phyloP scores from a whole-genome alignment of 1,140 invertebrate genomes.

The Andrena cerasifolii region DNA sequence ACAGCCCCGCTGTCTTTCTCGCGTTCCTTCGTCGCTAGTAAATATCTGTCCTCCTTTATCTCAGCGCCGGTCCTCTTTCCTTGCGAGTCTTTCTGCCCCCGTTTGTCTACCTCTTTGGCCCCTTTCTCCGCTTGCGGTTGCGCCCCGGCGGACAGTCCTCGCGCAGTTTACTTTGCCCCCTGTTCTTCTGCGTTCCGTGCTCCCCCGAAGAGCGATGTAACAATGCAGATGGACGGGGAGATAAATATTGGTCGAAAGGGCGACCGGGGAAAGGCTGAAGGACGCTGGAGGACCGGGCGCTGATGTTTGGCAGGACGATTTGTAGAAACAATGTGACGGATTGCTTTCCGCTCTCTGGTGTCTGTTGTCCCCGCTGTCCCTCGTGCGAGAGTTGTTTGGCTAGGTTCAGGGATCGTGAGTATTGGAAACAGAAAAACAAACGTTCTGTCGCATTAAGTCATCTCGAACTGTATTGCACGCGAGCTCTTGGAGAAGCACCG shows the following conservation, averaged over 20 bases:
- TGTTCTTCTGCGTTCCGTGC: neutral
- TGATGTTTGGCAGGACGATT: neutral
- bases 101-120: neutral
- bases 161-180: slow-evolving; percentile 19
- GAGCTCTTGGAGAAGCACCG: too few species aligned
- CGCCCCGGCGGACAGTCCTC: neutral
- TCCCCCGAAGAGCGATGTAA: slow-evolving; percentile 1
- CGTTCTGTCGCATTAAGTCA: too few species aligned
- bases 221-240: neutral
- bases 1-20: neutral
- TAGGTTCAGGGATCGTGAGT: too few species aligned
- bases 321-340: slow-evolving; percentile 1
- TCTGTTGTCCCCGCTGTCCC: too few species aligned
- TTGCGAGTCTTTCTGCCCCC: neutral
- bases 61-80: too few species aligned
- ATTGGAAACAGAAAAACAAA: too few species aligned
- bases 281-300: neutral
- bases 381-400: too few species aligned
- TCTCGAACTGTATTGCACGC: too few species aligned
- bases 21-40: neutral
- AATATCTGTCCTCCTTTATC: slow-evolving; percentile 16
- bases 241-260: slow-evolving; percentile 34
- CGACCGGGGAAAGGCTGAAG: neutral
- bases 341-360: neutral
- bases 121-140: neutral